A percentile compares a stretch with the other conserved stretches of the same genome.
phyloP scores from a whole-genome alignment of 2,797 vertebrate genomes.

The Meda fulgida region DNA sequence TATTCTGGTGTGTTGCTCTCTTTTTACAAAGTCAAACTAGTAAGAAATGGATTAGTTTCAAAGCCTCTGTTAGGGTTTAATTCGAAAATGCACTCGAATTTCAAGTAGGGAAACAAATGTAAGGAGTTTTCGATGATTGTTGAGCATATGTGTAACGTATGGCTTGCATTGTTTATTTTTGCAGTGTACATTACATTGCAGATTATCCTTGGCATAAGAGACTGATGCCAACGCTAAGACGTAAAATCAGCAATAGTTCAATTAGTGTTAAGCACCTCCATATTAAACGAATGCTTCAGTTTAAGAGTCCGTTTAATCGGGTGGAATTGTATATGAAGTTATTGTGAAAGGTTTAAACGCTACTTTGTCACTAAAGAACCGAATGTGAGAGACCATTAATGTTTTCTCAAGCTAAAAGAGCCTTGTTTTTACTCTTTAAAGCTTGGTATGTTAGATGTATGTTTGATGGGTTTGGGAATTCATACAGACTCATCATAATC shows the following conservation, averaged over 20 bases:
- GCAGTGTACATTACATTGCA: background rate
- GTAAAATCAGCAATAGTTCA: slow-evolving; percentile 11
- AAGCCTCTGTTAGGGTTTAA: background rate
- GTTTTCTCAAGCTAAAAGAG: background rate
- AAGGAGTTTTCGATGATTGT: background rate
- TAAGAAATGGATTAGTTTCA: slow-evolving; percentile 8
- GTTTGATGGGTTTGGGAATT: background rate
- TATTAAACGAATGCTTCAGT: slow-evolving; percentile 1
- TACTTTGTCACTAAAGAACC: slow-evolving; percentile 1
- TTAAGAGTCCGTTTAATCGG: background rate
- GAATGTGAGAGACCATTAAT: slow-evolving; percentile 6
- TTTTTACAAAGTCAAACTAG: slow-evolving; percentile 9
- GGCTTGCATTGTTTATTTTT: slow-evolving; percentile 29
- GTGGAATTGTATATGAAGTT: background rate
- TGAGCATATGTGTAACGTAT: slow-evolving; percentile 9
- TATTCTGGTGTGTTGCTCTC: slow-evolving; percentile 27
- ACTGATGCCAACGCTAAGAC: background rate
- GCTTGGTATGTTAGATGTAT: background rate
- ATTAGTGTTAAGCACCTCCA: background rate
- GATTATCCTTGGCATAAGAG: background rate
- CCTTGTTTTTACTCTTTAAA: background rate
- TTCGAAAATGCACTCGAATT: background rate
- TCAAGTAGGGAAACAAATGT: background rate
- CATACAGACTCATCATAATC: background rate
- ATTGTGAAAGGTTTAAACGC: slow-evolving; percentile 3